Conservation (phyloP, 2,113 vertebrate genomes). For the Myiozetetes cayanensis region DNA sequence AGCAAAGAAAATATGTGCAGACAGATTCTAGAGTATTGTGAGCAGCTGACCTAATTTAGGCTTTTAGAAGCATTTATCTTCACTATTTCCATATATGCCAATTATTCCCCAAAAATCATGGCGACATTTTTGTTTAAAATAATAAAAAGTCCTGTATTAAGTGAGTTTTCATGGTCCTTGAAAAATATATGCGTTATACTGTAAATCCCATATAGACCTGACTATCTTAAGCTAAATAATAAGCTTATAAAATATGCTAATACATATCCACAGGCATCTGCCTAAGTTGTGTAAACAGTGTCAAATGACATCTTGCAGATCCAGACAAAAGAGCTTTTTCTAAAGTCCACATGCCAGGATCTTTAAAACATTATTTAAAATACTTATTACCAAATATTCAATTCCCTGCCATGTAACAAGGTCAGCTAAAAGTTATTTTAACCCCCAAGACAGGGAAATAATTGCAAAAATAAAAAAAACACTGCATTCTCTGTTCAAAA, state of each 20-base stretch:
- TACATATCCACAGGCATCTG: neutral
- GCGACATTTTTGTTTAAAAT: neutral
- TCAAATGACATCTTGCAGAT: neutral
- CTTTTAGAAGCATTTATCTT: neutral
- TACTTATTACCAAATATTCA: neutral
- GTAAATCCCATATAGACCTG: neutral
- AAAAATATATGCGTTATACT: neutral
- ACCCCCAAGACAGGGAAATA: constrained; percentile 5
- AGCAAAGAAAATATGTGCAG: neutral
- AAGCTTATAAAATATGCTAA: neutral
- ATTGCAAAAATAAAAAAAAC: neutral
- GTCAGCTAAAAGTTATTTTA: constrained; percentile 19
- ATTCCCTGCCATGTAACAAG: neutral
- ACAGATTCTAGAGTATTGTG: neutral
- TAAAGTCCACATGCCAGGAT: neutral
- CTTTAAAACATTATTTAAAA: neutral
- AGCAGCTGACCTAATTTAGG: neutral
- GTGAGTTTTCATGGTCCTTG: neutral
- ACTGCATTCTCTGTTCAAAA: constrained; percentile 18
- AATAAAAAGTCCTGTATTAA: neutral
- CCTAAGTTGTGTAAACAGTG: constrained; percentile 11
- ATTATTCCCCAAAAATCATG: neutral
- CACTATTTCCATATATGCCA: neutral
- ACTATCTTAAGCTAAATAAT: neutral
- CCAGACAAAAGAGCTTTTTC: neutral